Conservation (phyloP, 1,140 invertebrate genomes). For the Heliconius hermathena region DNA sequence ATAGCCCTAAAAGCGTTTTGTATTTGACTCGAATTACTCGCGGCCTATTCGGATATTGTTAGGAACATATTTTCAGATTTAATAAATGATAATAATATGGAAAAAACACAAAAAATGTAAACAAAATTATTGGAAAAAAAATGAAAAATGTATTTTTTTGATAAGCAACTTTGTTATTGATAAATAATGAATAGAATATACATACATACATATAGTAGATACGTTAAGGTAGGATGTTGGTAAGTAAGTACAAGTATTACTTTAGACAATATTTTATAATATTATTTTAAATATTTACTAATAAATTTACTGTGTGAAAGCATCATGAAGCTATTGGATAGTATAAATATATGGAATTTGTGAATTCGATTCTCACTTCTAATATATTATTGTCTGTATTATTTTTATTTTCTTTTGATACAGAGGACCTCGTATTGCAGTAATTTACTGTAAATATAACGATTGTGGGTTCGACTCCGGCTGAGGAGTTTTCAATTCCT, state of each 20-base stretch:
- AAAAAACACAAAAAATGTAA: slow-evolving; percentile 17
- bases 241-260: neutral
- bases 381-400: too few relatives aligned
- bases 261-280: slow-evolving; percentile 10
- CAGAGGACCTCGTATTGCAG: too few relatives aligned
- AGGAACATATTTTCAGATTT: slow-evolving; percentile 35
- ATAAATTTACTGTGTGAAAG: neutral
- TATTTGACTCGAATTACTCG: slow-evolving; percentile 53
- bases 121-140: slow-evolving; percentile 29
- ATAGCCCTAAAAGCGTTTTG: slow-evolving; percentile 37
- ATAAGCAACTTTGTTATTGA: slow-evolving; percentile 36
- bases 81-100: slow-evolving; percentile 12
- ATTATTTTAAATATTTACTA: neutral
- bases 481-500: too few relatives aligned
- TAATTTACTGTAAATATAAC: too few relatives aligned
- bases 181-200: slow-evolving; percentile 21
- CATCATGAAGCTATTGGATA: neutral
- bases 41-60: slow-evolving; percentile 49
- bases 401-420: too few relatives aligned
- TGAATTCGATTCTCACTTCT: too few relatives aligned
- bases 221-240: slow-evolving; percentile 15
- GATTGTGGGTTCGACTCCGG: too few relatives aligned
- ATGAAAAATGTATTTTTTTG: slow-evolving; percentile 33
- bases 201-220: slow-evolving; percentile 14
- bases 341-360: neutral